Evolutionary conservation across 2,797 vertebrate genomes (phyloP), one percentile per base, ranked within the genome.

Genomic region (Momotus momota): DNA sequence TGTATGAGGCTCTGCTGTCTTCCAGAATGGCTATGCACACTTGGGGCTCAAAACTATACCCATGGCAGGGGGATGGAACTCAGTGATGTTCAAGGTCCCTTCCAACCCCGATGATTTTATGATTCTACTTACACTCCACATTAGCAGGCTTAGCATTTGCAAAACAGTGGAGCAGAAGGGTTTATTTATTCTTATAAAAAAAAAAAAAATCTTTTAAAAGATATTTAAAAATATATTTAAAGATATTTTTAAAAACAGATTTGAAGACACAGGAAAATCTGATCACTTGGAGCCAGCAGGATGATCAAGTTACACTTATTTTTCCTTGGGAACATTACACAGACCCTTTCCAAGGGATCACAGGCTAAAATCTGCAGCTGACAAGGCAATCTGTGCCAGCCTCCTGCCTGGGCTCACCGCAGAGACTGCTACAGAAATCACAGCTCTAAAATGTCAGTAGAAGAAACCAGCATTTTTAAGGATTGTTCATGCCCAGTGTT

Each of bases 401-500:
- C 17, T 81, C 43, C 52, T 1, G 2, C 38, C 52, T 73, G 31
- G 29, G 29, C 40, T 40, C 35, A 52, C 35, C 0, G 0, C n/a
- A 65, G 33, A 89, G 12, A 51, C 6, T 40, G 54, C 26, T 40
- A 51, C 48, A 86, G 54, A 79, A 90, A 93, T 66, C 51, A 81
- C 18, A 86, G 58, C 43, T 88, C 51, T 75, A 54, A 75, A 86
- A 52, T 0, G 0, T 22, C 60, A 81, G 35, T 6, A 60, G 31
- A 61, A 87, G 29, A 88, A 65, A 81, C 1, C 2, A 4, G 22
- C 12, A 23, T 31, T 81, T 89, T 51, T 41, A 82, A 70, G 21
- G 29, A 75, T 21, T 58, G 26, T 71, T 94, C 74, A 17, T 38
- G 38, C 58, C 46, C 57, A 62, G 51, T 41, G 46, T 81, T 93